These are phyloP conservation scores for Orthosia incerta DNA, from an alignment of 2,888 invertebrate genomes.

Conservation along the genomic window DNA sequence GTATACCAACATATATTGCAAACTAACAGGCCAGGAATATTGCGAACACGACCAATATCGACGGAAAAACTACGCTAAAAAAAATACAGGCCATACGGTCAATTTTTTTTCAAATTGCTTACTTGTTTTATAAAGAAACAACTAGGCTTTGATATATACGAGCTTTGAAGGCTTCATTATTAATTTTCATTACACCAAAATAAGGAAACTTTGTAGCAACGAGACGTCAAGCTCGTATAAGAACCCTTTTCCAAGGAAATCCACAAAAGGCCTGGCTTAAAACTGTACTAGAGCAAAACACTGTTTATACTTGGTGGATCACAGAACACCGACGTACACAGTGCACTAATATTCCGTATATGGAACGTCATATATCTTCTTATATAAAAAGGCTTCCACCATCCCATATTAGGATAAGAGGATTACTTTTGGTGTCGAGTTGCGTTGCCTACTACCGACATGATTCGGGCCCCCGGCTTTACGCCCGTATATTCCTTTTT, in stretches of 20 bases:
- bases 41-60: conserved; percentile 1
- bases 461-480: conserved; percentile 58
- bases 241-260: conserved; percentile 31
- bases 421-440: conserved; percentile 80
- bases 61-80: background rate
- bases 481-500: conserved; percentile 58
- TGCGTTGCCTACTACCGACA: conserved; percentile 58
- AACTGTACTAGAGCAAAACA: conserved; percentile 41
- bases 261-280: conserved; percentile 40
- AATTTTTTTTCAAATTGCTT: background rate
- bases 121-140: background rate
- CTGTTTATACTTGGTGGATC: conserved; percentile 49
- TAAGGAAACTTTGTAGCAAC: conserved; percentile 7
- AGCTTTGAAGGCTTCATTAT: background rate
- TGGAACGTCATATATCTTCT: conserved; percentile 57
- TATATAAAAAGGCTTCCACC: conserved; percentile 79
- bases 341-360: conserved; percentile 60
- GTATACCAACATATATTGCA: background rate
- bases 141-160: background rate
- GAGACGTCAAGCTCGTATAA: conserved; percentile 21
- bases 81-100: background rate
- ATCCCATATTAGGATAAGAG: conserved; percentile 83
- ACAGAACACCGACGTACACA: conserved; percentile 34
- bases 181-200: conserved; percentile 6
- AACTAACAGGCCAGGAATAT: conserved; percentile 7